Conservation (phyloP, 2,888 invertebrate genomes). For the Cyclophora punctaria region DNA sequence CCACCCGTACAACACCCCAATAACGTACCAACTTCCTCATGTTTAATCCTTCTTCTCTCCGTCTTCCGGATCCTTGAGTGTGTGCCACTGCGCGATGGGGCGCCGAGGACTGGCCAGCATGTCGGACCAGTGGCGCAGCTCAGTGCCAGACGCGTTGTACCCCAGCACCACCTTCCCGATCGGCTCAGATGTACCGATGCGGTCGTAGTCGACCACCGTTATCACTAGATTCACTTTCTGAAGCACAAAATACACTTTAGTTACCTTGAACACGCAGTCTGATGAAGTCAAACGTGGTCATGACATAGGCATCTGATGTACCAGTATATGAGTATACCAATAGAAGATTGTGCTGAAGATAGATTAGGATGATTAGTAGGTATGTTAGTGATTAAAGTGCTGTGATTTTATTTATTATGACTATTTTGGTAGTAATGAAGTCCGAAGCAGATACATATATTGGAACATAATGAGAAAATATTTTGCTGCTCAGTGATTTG, state of each 20-base stretch:
- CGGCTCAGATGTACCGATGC: slow-evolving; percentile 99
- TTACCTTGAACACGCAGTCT: not conserved
- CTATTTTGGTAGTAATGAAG: too few relatives aligned
- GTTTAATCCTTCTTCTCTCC: slow-evolving; percentile 88
- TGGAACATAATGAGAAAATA: too few relatives aligned
- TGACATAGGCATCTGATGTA: too few relatives aligned
- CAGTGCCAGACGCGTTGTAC: slow-evolving; percentile 97
- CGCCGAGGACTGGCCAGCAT: slow-evolving; percentile 99
- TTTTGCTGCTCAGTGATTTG: too few relatives aligned
- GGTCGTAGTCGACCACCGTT: slow-evolving; percentile 99
- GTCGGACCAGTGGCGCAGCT: slow-evolving; percentile 99
- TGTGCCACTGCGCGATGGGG: slow-evolving; percentile 99
- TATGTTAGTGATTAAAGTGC: not conserved
- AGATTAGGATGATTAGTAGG: not conserved
- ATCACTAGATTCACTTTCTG: slow-evolving; percentile 99
- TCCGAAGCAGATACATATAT: too few relatives aligned
- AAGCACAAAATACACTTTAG: slow-evolving; percentile 32
- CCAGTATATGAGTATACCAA: too few relatives aligned
- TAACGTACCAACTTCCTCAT: slow-evolving; percentile 26
- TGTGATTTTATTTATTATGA: too few relatives aligned
- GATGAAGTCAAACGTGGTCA: too few relatives aligned
- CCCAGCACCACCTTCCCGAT: slow-evolving; percentile 98
- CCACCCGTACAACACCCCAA: not conserved
- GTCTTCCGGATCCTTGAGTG: slow-evolving; percentile 98
- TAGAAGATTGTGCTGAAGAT: too few relatives aligned